These are phyloP conservation scores for Rhamphomyia laevipes DNA, from an alignment of 2,888 invertebrate genomes.

Conservation along the genomic window DNA sequence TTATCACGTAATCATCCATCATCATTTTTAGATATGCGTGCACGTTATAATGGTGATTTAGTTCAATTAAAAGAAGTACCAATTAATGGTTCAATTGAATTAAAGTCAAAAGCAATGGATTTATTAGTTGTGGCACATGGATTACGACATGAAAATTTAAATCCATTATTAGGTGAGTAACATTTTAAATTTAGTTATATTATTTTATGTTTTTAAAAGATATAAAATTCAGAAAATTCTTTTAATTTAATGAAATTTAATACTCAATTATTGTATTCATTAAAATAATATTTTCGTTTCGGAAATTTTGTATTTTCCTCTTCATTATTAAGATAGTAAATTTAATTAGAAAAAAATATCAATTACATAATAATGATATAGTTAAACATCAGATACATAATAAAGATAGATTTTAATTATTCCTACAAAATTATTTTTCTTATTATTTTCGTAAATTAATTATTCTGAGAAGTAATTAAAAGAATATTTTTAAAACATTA, in stretches of 20 bases:
- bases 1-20: constrained; percentile 48
- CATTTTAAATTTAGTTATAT: background rate
- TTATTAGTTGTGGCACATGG: constrained; percentile 68
- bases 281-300: no score
- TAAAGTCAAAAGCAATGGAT: constrained; percentile 71
- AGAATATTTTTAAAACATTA: no score
- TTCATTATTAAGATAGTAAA: no score
- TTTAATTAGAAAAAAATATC: no score
- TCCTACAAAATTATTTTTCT: no score
- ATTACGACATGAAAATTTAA: constrained; percentile 81
- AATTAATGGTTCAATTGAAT: constrained; percentile 49
- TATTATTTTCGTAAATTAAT: no score
- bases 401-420: no score
- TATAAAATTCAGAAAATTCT: background rate
- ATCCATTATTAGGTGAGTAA: constrained; percentile 61
- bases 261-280: background rate
- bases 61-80: constrained; percentile 76
- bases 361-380: no score
- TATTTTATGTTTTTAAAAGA: background rate
- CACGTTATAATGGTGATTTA: constrained; percentile 81
- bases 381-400: no score
- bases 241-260: background rate
- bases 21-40: constrained; percentile 53
- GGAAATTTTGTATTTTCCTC: no score
- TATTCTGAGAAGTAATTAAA: no score